Base-by-base conservation (phyloP, 1,140 invertebrate genomes). In the Euwallacea similis region DNA sequence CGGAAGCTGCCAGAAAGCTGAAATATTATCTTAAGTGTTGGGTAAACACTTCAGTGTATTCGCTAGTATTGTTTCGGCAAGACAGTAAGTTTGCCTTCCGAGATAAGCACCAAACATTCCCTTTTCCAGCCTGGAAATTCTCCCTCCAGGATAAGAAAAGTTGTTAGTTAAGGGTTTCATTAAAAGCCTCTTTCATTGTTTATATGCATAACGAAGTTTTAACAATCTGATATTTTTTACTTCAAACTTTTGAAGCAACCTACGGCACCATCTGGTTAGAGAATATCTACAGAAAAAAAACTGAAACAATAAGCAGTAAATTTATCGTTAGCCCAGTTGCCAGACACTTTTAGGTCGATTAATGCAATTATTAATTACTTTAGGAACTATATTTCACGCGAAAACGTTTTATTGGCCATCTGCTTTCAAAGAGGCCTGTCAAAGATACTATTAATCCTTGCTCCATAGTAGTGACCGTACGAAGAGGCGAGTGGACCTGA, bases 331-430 rank as follows among this genome's bases (percentile, higher is more conserved):
- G 33, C 10, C 7, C 42, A 43, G 59, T 43, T 60, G 59, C 21
- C 59, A 11, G 59, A 43, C 21, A 61, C 15, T 61, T 61, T 61
- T 43, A 61, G 21, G 9, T 61, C 59, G 42, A 42, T 61, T 61
- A 61, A 61, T 61, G 42, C 59, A 41, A 61, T 61, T 42, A 61
- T 61, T 61, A 61, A 61, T 61, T 61, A 61, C 59, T 61, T 61
- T 16, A 61, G 59, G 42, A 63, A 47, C 61, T 63, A 63, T 63
- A 63, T 63, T 63, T 63, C 61, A 63, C 59, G 55, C 42, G 10
- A 43, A 61, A 63, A 47, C 61, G 61, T 13, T 43, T 13, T 41
- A 41, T 47, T 47, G 61, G 43, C 43, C 61, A 63, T 63, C 61
- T 63, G 61, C 47, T 63, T 63, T 15, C 33, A 47, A 63, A 63